These are phyloP conservation scores for Heliopora coerulea DNA, from an alignment of 92 coral and sea anemone genomes.

Conservation along the genomic window DNA sequence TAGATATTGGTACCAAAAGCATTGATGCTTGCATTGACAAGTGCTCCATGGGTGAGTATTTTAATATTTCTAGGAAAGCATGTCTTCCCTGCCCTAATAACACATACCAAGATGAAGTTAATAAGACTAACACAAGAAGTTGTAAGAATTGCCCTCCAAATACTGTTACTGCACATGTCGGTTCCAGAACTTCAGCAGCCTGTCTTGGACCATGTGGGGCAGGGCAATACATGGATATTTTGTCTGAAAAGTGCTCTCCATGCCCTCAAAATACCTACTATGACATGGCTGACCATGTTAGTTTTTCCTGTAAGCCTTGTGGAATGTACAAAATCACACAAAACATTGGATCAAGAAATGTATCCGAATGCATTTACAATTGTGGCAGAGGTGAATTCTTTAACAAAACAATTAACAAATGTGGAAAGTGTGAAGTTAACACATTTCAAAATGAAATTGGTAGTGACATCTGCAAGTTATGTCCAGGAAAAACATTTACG, in stretches of 20 bases:
- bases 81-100: constrained; percentile 20
- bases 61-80: constrained; percentile 2
- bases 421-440: constrained; percentile 3
- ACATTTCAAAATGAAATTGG: constrained; percentile 25
- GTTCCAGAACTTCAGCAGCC: neutral
- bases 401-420: neutral
- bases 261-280: constrained; percentile 40
- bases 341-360: neutral
- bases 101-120: constrained; percentile 27
- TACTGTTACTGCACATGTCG: constrained; percentile 8
- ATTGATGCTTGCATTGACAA: constrained; percentile 10
- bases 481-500: constrained; percentile 30
- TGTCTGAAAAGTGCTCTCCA: neutral
- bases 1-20: neutral
- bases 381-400: constrained; percentile 26
- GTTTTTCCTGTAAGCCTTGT: constrained; percentile 29
- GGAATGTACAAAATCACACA: constrained; percentile 30
- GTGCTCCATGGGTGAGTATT: constrained; percentile 22
- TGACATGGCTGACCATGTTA: constrained; percentile 22
- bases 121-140: neutral
- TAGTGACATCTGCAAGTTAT: constrained; percentile 2
- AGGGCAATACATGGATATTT: constrained; percentile 18
- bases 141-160: constrained; percentile 25
- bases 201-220: constrained; percentile 26
- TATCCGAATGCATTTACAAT: constrained; percentile 26